Percentiles rank a stretch among this genome's conserved stretches.
Conservation (phyloP, 2,888 invertebrate genomes). For the Epiblema foenella region DNA sequence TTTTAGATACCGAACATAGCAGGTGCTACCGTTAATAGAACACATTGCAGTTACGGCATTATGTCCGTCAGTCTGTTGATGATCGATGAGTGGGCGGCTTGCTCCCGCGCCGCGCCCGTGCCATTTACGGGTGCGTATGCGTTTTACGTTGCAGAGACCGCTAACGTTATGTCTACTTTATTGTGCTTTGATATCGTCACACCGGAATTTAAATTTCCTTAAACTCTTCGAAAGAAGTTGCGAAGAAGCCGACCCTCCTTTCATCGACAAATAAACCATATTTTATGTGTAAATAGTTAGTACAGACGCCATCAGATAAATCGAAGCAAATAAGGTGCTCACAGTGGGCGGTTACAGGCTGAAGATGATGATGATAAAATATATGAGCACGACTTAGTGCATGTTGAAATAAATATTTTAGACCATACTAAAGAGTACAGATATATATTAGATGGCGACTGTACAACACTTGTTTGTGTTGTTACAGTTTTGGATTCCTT, state of each 20-base stretch:
- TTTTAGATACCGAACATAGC: neutral
- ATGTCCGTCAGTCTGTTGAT: constrained; percentile 48
- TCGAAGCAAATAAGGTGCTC: no score
- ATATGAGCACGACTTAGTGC: no score
- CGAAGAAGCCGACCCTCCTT: neutral
- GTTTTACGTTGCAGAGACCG: neutral
- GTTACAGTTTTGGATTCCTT: neutral
- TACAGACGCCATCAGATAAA: no score
- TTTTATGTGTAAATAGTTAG: neutral
- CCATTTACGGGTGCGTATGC: constrained; percentile 29
- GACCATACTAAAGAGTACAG: no score
- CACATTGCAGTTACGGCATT: constrained; percentile 43
- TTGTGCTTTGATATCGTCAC: neutral
- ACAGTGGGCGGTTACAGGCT: no score
- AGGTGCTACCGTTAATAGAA: constrained; percentile 39
- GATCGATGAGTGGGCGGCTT: constrained; percentile 52
- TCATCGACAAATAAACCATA: neutral
- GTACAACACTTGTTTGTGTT: neutral
- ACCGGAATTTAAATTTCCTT: neutral
- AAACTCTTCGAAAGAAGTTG: neutral
- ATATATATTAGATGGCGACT: neutral
- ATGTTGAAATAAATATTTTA: no score
- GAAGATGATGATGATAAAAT: no score
- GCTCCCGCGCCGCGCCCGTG: constrained; percentile 27
- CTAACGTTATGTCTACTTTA: neutral